Percentiles rank a stretch among this genome's conserved stretches.
phyloP scores from a whole-genome alignment of 2,113 vertebrate species.

The Phalacrocorax brasilianus region DNA sequence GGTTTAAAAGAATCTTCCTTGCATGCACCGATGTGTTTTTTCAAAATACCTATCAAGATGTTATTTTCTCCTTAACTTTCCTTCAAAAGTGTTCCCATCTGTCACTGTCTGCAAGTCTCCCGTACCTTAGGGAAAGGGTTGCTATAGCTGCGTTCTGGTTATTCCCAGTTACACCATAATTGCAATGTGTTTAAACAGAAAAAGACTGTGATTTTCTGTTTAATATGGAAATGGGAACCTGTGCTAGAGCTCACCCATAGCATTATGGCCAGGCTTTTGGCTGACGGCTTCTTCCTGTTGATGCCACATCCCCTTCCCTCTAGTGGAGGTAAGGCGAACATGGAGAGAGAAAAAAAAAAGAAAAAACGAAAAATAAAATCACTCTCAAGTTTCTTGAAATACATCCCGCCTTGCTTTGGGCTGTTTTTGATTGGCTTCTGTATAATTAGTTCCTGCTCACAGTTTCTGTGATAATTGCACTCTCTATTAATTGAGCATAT shows the following conservation, averaged over 20 bases:
- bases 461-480: constrained; percentile 49
- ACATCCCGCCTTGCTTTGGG: not conserved
- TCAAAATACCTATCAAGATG: not conserved
- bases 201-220: not conserved
- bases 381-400: not conserved
- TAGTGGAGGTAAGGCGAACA: not conserved
- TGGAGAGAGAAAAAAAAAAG: accelerated
- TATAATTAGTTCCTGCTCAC: constrained; percentile 37
- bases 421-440: constrained; percentile 46
- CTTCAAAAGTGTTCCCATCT: not conserved
- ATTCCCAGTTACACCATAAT: not conserved
- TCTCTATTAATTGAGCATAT: constrained; percentile 35
- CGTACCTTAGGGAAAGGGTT: not conserved
- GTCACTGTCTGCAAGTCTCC: not conserved
- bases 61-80: not conserved
- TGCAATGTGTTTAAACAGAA: not conserved
- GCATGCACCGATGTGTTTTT: not conserved
- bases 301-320: not conserved
- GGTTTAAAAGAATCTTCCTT: not conserved
- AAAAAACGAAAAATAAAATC: not conserved
- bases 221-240: not conserved
- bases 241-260: not conserved
- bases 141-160: not conserved
- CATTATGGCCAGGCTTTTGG: no score
- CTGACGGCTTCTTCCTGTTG: not conserved